phyloP scores from a whole-genome alignment of 2,888 invertebrate genomes.

The Petrolisthes cinctipes region DNA sequence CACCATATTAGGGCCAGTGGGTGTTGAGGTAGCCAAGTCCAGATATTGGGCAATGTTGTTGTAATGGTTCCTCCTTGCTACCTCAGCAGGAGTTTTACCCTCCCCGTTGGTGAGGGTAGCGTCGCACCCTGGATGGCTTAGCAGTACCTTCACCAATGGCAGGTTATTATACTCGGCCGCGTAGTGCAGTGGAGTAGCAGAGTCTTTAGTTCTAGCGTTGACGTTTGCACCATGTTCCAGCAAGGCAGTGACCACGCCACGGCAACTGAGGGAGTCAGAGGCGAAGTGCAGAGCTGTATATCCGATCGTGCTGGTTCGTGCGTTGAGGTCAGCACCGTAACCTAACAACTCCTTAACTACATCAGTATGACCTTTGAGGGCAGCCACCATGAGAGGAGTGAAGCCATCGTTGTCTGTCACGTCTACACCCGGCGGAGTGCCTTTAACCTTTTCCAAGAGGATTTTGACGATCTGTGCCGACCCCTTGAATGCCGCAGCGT shows the following conservation, averaged over 20 bases:
- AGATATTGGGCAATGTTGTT: not conserved
- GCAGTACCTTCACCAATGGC: not conserved
- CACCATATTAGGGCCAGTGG: not conserved
- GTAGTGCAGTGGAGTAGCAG: conserved; percentile 22
- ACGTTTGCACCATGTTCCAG: conserved; percentile 27
- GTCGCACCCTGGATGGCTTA: conserved; percentile 9
- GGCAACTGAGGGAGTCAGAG: not conserved
- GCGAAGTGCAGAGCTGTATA: conserved; percentile 32
- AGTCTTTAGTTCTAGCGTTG: not conserved
- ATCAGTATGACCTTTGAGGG: conserved; percentile 16
- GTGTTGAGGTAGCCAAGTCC: not conserved
- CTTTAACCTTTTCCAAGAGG: not conserved
- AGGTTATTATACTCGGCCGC: conserved; percentile 20
- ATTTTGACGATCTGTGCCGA: not conserved
- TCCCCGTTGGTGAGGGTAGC: not conserved
- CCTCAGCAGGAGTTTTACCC: conserved; percentile 4
- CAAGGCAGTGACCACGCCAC: conserved; percentile 2
- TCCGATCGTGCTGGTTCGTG: not conserved
- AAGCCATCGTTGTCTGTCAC: conserved; percentile 7
- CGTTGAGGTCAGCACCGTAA: not conserved
- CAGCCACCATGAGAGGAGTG: conserved; percentile 38
- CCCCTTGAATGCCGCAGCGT: not conserved
- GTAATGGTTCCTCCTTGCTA: not conserved
- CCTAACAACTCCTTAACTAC: conserved; percentile 5
- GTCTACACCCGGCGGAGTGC: too few relatives aligned